Conservation (phyloP, 2,113 vertebrate genomes). For the Micronycteris hirsuta region DNA sequence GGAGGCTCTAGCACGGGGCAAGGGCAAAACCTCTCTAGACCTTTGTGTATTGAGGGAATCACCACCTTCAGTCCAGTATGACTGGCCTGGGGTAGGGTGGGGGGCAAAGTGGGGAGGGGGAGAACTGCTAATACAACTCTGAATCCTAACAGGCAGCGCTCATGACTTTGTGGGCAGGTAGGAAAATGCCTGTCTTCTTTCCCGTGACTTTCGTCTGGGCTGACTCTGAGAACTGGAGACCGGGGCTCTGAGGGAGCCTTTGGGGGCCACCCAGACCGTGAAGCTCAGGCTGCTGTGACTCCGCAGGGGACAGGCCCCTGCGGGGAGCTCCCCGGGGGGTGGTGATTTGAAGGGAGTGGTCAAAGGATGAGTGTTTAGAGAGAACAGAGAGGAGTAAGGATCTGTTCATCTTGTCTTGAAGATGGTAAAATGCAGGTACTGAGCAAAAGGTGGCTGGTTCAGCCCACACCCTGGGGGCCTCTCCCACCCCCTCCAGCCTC, state of each 20-base stretch:
- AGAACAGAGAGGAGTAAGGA: background rate
- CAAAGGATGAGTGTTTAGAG: background rate
- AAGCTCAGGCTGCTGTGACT: background rate
- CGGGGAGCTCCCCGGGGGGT: background rate
- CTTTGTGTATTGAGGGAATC: background rate
- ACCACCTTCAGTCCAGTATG: background rate
- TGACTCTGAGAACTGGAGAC: background rate
- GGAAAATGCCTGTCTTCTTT: background rate
- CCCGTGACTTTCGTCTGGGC: background rate
- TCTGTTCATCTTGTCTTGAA: background rate
- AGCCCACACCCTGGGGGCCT: background rate
- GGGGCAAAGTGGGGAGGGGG: background rate
- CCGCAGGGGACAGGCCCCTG: too few species aligned
- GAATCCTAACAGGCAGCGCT: background rate
- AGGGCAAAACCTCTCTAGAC: background rate
- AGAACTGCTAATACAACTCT: background rate
- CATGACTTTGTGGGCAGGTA: background rate
- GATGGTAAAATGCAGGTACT: background rate
- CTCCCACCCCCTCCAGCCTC: background rate
- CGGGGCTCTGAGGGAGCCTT: background rate
- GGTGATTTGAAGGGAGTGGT: background rate
- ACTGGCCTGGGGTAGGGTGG: accelerated
- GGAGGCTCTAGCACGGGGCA: background rate
- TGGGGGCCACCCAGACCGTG: background rate
- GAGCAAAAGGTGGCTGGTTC: background rate